Evolutionary conservation across 2,888 invertebrate species (phyloP).

Genomic region (Anaspis maculata): DNA sequence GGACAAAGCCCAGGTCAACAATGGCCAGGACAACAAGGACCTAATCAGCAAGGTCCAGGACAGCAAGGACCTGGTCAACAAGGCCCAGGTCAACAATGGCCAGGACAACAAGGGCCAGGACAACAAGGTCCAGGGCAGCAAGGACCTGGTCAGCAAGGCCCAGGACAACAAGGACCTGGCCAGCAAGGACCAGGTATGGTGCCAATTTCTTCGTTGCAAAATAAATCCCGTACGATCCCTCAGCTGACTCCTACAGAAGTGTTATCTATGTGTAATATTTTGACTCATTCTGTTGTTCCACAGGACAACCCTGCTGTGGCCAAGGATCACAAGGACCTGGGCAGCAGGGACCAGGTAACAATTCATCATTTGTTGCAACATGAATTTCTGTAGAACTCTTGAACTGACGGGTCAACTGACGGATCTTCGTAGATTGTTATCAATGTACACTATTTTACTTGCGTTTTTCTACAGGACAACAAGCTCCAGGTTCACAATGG

Average conservation of each 20-base stretch:
- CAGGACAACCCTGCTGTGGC: conserved; percentile 13
- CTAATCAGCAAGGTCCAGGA: conserved; percentile 13
- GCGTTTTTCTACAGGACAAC: no score
- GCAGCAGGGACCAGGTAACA: conserved; percentile 8
- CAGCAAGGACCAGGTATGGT: conserved; percentile 6
- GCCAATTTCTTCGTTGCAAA: no score
- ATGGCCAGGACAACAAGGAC: neutral
- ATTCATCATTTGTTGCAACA: no score
- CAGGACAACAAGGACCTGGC: conserved; percentile 7
- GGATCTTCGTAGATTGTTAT: no score
- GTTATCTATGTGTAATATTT: no score
- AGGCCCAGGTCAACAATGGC: conserved; percentile 14
- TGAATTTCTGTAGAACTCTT: no score
- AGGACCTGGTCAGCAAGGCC: conserved; percentile 9
- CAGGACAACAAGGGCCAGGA: conserved; percentile 1
- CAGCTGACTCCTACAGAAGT: no score
- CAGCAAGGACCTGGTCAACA: conserved; percentile 10
- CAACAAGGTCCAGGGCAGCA: conserved; percentile 2
- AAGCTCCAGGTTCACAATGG: conserved; percentile 9
- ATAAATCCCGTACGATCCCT: no score
- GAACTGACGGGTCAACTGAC: no score
- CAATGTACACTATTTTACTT: no score
- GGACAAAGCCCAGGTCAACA: conserved; percentile 6
- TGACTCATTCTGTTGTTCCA: no score
- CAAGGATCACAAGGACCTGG: conserved; percentile 2